phyloP scores from a whole-genome alignment of 2,888 invertebrate genomes.

The Cenopis cana region DNA sequence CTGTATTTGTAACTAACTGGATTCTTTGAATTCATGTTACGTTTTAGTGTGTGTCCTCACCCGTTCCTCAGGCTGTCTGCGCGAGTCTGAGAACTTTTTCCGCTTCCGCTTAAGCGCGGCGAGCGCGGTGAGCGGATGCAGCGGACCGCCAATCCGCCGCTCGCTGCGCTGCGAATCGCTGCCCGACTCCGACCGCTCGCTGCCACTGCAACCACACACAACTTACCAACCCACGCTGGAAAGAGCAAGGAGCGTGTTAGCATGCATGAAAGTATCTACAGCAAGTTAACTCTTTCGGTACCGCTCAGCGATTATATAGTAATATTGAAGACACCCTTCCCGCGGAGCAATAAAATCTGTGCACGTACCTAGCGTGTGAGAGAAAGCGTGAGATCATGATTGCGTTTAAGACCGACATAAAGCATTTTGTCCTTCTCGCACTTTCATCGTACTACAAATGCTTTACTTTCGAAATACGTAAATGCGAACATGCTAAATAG shows the following conservation, averaged over 20 bases:
- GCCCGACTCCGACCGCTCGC: constrained; percentile 89
- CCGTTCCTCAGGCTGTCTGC: constrained; percentile 83
- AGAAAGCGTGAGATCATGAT: too few relatives aligned
- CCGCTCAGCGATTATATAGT: too few relatives aligned
- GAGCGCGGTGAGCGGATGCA: constrained; percentile 85
- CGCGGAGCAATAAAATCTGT: neutral
- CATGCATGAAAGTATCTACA: neutral
- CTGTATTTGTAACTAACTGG: too few relatives aligned
- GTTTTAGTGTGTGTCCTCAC: neutral
- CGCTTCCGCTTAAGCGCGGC: constrained; percentile 92
- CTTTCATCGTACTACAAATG: too few relatives aligned
- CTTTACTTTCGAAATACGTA: too few relatives aligned
- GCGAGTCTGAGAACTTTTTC: constrained; percentile 93
- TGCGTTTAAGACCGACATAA: too few relatives aligned
- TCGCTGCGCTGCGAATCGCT: constrained; percentile 89
- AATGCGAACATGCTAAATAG: too few relatives aligned
- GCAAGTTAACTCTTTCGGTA: neutral
- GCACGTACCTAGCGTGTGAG: too few relatives aligned
- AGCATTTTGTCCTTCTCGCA: too few relatives aligned
- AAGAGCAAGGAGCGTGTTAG: constrained; percentile 22
- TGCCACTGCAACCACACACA: constrained; percentile 59
- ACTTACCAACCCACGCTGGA: constrained; percentile 43
- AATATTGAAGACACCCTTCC: neutral
- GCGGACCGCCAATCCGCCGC: constrained; percentile 61
- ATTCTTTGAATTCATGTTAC: too few relatives aligned